These are phyloP conservation scores for Danio choprae DNA, from an alignment of 2,797 vertebrate species.

Conservation along the genomic window DNA sequence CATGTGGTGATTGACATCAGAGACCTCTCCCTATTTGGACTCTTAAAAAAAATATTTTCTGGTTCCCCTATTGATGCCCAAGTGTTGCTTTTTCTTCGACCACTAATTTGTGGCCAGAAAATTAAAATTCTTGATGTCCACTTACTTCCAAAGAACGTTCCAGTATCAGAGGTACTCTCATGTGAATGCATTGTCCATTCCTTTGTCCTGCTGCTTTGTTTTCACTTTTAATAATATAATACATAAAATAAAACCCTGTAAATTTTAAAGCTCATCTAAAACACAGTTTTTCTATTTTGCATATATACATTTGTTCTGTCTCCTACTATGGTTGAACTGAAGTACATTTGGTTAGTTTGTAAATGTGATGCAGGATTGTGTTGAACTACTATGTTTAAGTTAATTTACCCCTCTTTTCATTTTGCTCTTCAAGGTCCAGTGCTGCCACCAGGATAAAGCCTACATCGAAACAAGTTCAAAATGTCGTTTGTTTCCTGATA, in stretches of 20 bases:
- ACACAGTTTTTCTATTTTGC: no score
- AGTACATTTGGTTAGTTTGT: no score
- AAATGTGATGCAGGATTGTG: no score
- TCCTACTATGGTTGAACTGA: no score
- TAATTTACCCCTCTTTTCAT: not conserved
- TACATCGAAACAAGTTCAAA: constrained; percentile 37
- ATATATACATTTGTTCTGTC: no score
- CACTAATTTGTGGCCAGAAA: not conserved
- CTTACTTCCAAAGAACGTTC: constrained; percentile 29
- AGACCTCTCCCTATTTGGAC: constrained; percentile 45
- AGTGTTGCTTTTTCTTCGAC: constrained; percentile 40
- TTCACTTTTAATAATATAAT: no score
- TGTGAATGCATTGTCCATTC: no score
- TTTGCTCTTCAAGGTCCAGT: constrained; percentile 9
- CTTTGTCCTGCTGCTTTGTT: no score
- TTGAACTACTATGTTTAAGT: no score
- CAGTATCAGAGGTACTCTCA: constrained; percentile 31
- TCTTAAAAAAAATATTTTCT: not conserved
- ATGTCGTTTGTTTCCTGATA: constrained; percentile 2
- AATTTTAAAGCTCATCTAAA: no score
- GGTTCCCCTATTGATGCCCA: not conserved
- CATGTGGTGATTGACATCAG: constrained; percentile 54
- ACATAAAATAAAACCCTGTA: no score
- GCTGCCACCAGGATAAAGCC: not conserved
- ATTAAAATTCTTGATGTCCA: constrained; percentile 17